A percentile compares a stretch with the other conserved stretches of the same genome.
Conservation (phyloP, 2,888 invertebrate genomes). For the Melikaiella ostensackeni region DNA sequence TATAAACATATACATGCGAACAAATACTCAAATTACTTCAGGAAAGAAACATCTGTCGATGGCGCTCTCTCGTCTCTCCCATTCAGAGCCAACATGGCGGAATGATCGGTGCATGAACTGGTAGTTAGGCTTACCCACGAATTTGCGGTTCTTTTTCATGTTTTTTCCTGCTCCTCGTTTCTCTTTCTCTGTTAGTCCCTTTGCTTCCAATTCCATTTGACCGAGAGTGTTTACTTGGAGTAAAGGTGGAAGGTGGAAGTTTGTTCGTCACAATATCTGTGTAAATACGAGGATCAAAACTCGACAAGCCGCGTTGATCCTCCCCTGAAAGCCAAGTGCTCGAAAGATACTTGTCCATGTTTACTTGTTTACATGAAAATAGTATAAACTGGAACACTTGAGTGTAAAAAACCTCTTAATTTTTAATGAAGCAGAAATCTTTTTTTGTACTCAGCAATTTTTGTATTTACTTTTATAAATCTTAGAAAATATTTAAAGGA, state of each 20-base stretch:
- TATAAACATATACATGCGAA: conserved; percentile 45
- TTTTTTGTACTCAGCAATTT: background rate
- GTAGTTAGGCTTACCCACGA: conserved; percentile 74
- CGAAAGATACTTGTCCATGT: conserved; percentile 46
- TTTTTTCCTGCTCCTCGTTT: conserved; percentile 46
- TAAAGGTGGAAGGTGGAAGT: conserved; percentile 49
- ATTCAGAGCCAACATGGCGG: conserved; percentile 75
- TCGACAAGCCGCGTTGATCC: conserved; percentile 50
- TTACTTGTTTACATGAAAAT: conserved; percentile 43
- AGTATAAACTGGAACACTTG: background rate
- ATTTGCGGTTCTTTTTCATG: conserved; percentile 75
- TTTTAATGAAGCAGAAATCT: background rate
- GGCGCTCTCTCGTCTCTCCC: conserved; percentile 70
- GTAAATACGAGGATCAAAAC: conserved; percentile 50
- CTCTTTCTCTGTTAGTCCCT: conserved; percentile 36
- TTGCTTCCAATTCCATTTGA: conserved; percentile 45
- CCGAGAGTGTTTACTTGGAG: conserved; percentile 46
- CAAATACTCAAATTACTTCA: conserved; percentile 63
- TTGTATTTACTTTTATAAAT: background rate
- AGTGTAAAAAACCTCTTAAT: background rate
- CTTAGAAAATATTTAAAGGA: background rate
- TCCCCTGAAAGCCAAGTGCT: conserved; percentile 49
- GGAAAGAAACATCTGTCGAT: conserved; percentile 69
- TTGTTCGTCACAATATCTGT: conserved; percentile 41
- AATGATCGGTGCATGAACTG: conserved; percentile 76